Evolutionary conservation across 2,888 invertebrate species (phyloP).

Genomic region (Pseudococcus jackbeardsleyi): DNA sequence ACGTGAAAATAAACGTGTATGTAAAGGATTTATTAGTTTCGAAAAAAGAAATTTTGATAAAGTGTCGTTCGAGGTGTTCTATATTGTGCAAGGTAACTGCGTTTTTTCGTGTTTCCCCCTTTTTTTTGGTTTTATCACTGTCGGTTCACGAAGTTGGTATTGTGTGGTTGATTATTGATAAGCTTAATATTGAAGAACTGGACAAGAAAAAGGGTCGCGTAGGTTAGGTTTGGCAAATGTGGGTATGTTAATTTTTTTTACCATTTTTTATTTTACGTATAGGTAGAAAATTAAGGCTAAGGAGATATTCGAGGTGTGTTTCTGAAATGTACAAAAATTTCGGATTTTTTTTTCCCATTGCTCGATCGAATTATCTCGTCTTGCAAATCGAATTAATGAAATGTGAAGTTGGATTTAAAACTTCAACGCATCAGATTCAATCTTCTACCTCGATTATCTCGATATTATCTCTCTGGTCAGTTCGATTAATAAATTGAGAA

Average conservation of each 20-base stretch:
- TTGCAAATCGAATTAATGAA: not conserved
- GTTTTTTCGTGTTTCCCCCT: not conserved
- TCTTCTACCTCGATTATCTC: not conserved
- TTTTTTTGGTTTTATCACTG: not conserved
- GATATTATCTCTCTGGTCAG: not conserved
- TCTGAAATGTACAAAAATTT: not conserved
- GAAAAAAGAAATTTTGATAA: not conserved
- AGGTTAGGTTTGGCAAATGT: not conserved
- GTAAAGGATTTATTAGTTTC: not conserved
- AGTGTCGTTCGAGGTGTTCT: not conserved
- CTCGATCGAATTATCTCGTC: not conserved
- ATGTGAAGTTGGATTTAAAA: not conserved
- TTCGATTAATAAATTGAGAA: not conserved
- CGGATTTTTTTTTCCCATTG: not conserved
- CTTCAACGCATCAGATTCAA: not conserved
- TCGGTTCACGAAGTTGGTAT: not conserved
- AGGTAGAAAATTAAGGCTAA: not conserved
- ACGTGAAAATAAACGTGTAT: not conserved
- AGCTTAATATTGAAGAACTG: not conserved
- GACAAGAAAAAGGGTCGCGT: conserved; percentile 1
- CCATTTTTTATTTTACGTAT: not conserved
- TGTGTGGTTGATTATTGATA: not conserved
- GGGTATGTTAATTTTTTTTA: conserved; percentile 10
- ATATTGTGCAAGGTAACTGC: conserved; percentile 21
- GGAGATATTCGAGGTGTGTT: not conserved